Conservation (phyloP, 2,888 invertebrate genomes). For the Fragum fragum region DNA sequence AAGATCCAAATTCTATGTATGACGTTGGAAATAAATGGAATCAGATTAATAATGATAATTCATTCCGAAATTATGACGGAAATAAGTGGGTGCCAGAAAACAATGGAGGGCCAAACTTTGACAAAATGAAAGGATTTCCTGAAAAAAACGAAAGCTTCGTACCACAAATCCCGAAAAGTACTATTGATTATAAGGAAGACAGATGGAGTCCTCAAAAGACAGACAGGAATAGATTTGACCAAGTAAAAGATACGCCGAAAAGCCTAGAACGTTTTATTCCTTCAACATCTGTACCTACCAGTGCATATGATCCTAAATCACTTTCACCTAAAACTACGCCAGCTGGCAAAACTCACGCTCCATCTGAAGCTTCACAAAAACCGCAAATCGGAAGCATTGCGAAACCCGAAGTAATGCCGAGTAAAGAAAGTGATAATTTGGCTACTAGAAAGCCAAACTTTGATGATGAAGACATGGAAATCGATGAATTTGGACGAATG, state of each 20-base stretch:
- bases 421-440: not conserved
- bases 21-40: not conserved
- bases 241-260: not conserved
- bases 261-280: not conserved
- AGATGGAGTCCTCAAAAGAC: not conserved
- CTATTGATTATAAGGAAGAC: not conserved
- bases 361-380: not conserved
- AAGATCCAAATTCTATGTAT: not conserved
- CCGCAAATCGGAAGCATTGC: not conserved
- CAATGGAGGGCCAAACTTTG: not conserved
- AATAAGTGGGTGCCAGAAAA: not conserved
- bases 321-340: not conserved
- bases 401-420: not conserved
- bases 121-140: not conserved
- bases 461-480: not conserved
- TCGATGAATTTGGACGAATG: conserved; percentile 22
- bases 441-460: not conserved
- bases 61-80: not conserved
- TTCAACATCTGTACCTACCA: not conserved
- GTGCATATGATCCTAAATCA: conserved; percentile 2
- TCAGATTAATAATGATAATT: not conserved
- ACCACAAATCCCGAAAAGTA: not conserved
- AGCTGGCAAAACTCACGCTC: not conserved
- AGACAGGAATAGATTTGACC: not conserved
- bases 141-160: not conserved